phyloP scores from a whole-genome alignment of 2,797 vertebrate genomes.

The Octomys mimax region DNA sequence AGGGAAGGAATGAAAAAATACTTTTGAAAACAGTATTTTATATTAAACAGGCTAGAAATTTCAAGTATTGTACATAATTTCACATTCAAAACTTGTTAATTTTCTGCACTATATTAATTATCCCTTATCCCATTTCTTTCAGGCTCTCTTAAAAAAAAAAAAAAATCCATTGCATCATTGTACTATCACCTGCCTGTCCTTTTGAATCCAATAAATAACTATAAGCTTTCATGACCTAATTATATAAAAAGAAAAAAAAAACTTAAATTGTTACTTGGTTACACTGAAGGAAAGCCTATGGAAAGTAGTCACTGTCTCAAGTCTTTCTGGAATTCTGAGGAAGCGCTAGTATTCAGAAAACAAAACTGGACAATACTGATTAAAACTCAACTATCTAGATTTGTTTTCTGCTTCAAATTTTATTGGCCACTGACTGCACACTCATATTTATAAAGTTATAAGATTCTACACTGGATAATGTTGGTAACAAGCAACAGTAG shows the following conservation, averaged over 20 bases:
- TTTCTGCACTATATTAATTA: conserved; percentile 64
- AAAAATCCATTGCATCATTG: conserved; percentile 31
- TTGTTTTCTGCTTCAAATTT: conserved; percentile 25
- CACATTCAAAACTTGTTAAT: conserved; percentile 54
- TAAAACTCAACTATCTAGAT: conserved; percentile 33
- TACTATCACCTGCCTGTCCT: conserved; percentile 53
- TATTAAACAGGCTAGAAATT: conserved; percentile 45
- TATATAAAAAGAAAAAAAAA: conserved; percentile 24
- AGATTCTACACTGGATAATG: too few species aligned
- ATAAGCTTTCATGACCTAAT: conserved; percentile 7
- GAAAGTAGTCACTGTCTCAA: conserved; percentile 5
- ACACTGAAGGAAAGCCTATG: background rate
- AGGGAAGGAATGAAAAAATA: background rate
- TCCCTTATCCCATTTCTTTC: conserved; percentile 70
- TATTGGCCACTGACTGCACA: background rate
- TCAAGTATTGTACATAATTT: conserved; percentile 48
- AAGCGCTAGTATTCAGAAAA: conserved; percentile 45
- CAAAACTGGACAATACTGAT: conserved; percentile 4
- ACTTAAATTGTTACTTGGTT: background rate
- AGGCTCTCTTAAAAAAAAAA: background rate
- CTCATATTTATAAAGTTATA: too few species aligned
- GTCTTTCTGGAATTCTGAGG: conserved; percentile 10
- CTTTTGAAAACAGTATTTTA: conserved; percentile 53
- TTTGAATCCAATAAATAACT: conserved; percentile 47
- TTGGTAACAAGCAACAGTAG: too few species aligned